Percentiles rank a stretch among this genome's conserved stretches.
phyloP scores from a whole-genome alignment of 2,113 vertebrate species.

The Xiphias gladius region DNA sequence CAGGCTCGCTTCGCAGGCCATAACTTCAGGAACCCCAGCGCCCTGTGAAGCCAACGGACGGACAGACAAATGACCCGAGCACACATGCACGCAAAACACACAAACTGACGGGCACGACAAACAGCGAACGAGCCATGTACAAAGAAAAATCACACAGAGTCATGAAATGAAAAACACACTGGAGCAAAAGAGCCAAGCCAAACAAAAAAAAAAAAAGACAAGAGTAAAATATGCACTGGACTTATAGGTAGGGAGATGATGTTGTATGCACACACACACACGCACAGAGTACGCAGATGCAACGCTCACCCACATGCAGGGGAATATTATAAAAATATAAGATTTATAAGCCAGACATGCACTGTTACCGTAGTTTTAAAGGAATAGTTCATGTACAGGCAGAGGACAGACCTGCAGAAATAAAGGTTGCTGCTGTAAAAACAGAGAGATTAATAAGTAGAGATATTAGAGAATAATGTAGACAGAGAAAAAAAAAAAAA shows the following conservation, averaged over 20 bases:
- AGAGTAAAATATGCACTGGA: constrained; percentile 71
- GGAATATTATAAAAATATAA: constrained; percentile 31
- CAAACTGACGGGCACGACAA: constrained; percentile 17
- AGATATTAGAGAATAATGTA: constrained; percentile 25
- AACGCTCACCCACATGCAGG: constrained; percentile 53
- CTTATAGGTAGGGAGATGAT: constrained; percentile 32
- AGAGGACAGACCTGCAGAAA: constrained; percentile 33
- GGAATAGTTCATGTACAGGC: constrained; percentile 58
- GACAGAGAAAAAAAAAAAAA: constrained; percentile 26
- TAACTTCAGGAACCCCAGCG: constrained; percentile 97
- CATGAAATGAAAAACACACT: constrained; percentile 24
- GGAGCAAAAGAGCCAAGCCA: constrained; percentile 42
- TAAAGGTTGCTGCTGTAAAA: constrained; percentile 36
- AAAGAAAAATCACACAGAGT: constrained; percentile 37
- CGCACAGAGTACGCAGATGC: constrained; percentile 42
- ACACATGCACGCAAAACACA: constrained; percentile 18
- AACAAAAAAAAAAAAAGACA: constrained; percentile 2
- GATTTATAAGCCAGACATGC: constrained; percentile 75
- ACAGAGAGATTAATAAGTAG: constrained; percentile 1
- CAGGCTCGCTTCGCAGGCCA: constrained; percentile 96
- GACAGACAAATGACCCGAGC: constrained; percentile 44
- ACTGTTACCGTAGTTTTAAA: constrained; percentile 78
- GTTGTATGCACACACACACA: constrained; percentile 57
- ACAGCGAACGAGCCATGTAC: constrained; percentile 64
- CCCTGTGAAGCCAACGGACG: constrained; percentile 87